phyloP scores from a whole-genome alignment of 2,113 vertebrate species.

The Manacus vitellinus region DNA sequence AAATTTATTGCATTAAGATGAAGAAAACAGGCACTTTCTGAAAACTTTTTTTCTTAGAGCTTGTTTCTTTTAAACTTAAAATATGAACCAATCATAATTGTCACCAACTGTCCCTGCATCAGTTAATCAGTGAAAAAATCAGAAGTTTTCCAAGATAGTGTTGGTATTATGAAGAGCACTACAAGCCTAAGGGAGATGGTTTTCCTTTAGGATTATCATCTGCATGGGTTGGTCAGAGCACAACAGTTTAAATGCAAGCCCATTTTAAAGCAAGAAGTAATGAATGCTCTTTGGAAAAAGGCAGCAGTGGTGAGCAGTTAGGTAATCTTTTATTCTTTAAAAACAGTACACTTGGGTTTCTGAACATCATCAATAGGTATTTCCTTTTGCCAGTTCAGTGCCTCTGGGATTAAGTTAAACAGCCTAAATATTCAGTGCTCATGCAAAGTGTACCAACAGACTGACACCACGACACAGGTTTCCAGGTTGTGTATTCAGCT shows the following conservation, averaged over 20 bases:
- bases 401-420: background rate
- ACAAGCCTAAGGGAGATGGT: background rate
- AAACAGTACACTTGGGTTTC: constrained; percentile 27
- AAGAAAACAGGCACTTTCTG: background rate
- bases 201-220: background rate
- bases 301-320: background rate
- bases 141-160: background rate
- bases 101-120: background rate
- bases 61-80: background rate
- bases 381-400: background rate
- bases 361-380: background rate
- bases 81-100: background rate
- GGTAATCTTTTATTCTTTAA: background rate
- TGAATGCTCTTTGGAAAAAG: background rate
- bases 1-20: background rate
- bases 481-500: background rate
- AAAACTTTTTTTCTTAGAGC: background rate
- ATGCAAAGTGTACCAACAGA: constrained; percentile 1
- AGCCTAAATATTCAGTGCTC: constrained; percentile 6
- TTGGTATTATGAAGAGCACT: background rate
- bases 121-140: background rate
- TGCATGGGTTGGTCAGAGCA: background rate
- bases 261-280: background rate
- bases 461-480: background rate
- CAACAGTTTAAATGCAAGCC: background rate